Conservation (phyloP, 92 coral and sea anemone genomes). For the Phenganax marumi region DNA sequence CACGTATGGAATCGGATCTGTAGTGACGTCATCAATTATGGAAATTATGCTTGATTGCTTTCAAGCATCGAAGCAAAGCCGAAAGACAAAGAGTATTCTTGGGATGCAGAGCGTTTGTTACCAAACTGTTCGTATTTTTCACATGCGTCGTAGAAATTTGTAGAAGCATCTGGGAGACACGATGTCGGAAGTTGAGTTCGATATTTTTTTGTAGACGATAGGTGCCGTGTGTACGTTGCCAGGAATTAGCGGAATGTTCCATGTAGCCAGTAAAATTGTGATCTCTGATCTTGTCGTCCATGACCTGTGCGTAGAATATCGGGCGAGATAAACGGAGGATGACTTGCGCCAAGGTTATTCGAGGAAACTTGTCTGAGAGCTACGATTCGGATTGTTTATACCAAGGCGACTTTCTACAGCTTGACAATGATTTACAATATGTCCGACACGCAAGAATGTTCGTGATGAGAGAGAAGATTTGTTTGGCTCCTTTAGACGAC, state of each 20-base stretch:
- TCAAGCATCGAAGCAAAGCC: constrained; percentile 23
- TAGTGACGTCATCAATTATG: constrained; percentile 44
- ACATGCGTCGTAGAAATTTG: constrained; percentile 2
- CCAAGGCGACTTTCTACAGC: constrained; percentile 84
- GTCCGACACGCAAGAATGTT: constrained; percentile 76
- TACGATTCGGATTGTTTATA: constrained; percentile 48
- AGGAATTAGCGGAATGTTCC: constrained; percentile 25
- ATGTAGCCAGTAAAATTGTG: constrained; percentile 8
- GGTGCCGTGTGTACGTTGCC: background rate
- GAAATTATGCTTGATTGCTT: constrained; percentile 27
- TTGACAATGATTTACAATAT: constrained; percentile 68
- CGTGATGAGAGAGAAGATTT: constrained; percentile 76
- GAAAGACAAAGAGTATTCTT: constrained; percentile 18
- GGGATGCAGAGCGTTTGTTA: background rate
- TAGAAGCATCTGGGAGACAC: background rate
- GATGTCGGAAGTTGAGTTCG: background rate
- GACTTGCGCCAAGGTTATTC: constrained; percentile 33
- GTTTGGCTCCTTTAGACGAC: constrained; percentile 64
- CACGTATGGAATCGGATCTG: background rate
- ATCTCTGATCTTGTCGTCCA: constrained; percentile 22
- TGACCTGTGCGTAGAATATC: constrained; percentile 3
- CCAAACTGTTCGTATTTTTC: background rate
- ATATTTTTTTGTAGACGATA: background rate
- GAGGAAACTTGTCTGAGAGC: background rate
- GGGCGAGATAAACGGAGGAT: constrained; percentile 2